Evolutionary conservation across 2,113 vertebrate genomes (phyloP).

Genomic region (Phoxinus phoxinus): DNA sequence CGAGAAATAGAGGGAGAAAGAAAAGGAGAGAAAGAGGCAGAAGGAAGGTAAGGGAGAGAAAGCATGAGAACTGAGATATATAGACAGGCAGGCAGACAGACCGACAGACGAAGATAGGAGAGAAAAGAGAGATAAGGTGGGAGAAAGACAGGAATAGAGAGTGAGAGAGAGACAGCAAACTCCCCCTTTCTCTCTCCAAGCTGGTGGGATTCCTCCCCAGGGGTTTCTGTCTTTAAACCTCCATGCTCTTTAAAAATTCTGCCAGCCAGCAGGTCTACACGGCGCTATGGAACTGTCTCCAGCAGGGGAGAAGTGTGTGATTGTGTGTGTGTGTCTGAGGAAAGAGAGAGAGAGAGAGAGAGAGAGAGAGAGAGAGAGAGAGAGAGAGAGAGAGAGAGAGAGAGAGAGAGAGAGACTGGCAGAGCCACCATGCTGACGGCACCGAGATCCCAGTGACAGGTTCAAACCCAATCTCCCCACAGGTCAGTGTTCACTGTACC

Average conservation of each 20-base stretch:
- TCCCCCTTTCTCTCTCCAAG: constrained; percentile 87
- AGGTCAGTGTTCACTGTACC: constrained; percentile 82
- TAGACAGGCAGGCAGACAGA: constrained; percentile 50
- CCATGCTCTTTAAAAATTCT: constrained; percentile 96
- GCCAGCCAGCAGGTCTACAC: constrained; percentile 93
- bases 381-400: constrained; percentile 47
- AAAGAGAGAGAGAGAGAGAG: constrained; percentile 5
- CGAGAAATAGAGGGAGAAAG: constrained; percentile 13
- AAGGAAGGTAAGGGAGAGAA: constrained; percentile 15
- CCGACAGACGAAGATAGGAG: constrained; percentile 56
- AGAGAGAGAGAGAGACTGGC: constrained; percentile 62
- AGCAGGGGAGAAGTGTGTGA: constrained; percentile 74
- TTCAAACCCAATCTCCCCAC: constrained; percentile 75
- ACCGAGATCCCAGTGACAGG: constrained; percentile 82
- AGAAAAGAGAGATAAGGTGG: constrained; percentile 58
- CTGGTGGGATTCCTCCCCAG: constrained; percentile 86
- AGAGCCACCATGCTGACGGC: constrained; percentile 82
- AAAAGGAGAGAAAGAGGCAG: constrained; percentile 21
- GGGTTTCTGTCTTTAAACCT: constrained; percentile 91
- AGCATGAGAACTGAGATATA: constrained; percentile 25
- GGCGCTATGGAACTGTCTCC: constrained; percentile 82
- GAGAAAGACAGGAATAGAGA: constrained; percentile 34
- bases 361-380: constrained; percentile 9
- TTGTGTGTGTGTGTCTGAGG: constrained; percentile 67
- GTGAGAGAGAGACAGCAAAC: constrained; percentile 63